Base-by-base conservation (phyloP, 2,888 invertebrate species). In the Ophion slaviceki region DNA sequence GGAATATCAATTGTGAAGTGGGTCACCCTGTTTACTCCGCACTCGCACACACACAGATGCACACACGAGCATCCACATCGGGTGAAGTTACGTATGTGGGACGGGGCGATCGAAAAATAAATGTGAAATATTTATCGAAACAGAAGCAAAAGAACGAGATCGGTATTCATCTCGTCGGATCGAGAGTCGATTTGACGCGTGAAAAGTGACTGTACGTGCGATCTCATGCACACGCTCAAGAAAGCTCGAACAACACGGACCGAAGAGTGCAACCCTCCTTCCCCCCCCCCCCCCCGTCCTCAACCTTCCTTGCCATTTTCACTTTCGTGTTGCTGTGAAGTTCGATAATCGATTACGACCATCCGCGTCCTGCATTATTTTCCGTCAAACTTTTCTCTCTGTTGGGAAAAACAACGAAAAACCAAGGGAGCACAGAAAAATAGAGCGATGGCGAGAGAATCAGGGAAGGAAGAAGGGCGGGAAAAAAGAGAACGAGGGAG, bases 341-440 rank as follows among this genome's bases (percentile, higher is more conserved):
- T 57, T 80, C 76, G 76, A 84, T 76, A 77, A 72, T 72, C 77
- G 80, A 84, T 84, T 67, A 76, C 79, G 79, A 45, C 11, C 72
- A 61, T 74, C 61, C 62, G 53, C 24, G 70, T 47, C 57, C 68
- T 57, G 64, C 68, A 79, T 83, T 71, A 84, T 66, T 75, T 80
- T 77, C 62, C 68, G 57, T 80, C 74, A 53, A 64, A 74, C 47
- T 75, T 80, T 36, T 47, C 66, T 17, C 86, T 87, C 87, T 88
- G 84, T 77, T 87, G 85, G 86, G 86, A 85, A 88, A 89, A 88
- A 66, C 45, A 59, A 75, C 53, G 79, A 70, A 24, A 57, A 59
- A n/a, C 67, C 57, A 47, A 82, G 66, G n/a, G 57, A 45, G 14
- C 85, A 86, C 32, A 68, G 81, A 66, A 68, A 40, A 20, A 36